Evolutionary conservation across 2,888 invertebrate genomes (phyloP).

Genomic region (Himalopsyche anomala): DNA sequence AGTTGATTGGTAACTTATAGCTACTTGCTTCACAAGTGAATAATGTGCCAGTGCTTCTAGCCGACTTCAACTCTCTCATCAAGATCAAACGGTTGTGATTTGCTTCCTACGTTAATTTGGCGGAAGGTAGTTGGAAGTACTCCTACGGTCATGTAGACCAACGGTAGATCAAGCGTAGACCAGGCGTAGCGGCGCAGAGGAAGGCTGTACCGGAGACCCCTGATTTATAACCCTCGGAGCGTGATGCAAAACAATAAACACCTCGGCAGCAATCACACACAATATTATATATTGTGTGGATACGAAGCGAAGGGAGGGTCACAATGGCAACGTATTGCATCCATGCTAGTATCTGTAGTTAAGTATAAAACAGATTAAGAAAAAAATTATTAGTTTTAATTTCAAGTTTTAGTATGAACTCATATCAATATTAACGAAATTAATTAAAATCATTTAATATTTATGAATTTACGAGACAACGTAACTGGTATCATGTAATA

Average conservation of each 20-base stretch:
- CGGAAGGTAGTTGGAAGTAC: not conserved
- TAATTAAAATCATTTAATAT: no score
- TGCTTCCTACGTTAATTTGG: constrained; percentile 12
- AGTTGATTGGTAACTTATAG: no score
- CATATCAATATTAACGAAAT: no score
- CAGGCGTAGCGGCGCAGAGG: not conserved
- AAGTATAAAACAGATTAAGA: no score
- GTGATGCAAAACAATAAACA: constrained; percentile 62
- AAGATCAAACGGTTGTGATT: constrained; percentile 9
- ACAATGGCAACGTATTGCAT: not conserved
- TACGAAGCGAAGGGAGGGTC: not conserved
- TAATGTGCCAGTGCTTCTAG: no score
- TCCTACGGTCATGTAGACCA: constrained; percentile 26
- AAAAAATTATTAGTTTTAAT: no score
- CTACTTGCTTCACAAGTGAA: no score
- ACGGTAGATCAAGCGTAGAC: constrained; percentile 16
- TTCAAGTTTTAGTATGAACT: no score
- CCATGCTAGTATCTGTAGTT: no score
- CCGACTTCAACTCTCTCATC: not conserved
- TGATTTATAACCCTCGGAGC: constrained; percentile 58
- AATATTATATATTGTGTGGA: constrained; percentile 6
- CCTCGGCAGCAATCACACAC: constrained; percentile 58
- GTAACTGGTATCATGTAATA: no score
- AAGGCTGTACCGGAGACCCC: constrained; percentile 5
- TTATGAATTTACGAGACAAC: no score